Base-by-base conservation (phyloP, 2,888 invertebrate genomes). In the Conus canariensis region DNA sequence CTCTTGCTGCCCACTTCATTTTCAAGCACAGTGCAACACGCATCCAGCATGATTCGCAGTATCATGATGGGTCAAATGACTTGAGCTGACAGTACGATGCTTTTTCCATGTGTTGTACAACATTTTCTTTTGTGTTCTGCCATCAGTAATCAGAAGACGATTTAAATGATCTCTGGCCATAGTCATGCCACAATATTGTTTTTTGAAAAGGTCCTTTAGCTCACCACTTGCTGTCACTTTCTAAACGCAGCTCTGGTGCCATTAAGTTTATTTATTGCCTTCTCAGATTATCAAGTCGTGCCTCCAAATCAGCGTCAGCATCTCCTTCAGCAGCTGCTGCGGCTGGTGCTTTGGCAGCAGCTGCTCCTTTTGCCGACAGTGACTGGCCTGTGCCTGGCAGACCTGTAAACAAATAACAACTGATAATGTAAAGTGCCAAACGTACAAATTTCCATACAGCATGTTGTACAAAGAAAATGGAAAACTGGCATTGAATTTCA, bases 241-340 rank as follows among this genome's bases (percentile, higher is more conserved):
- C 80, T 80, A 80, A 67, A 80, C 80, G 82, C 80, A 80, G 82
- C n/a, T 58, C 25, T 80, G 58, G 88, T 88, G 80, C 58, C 60
- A 80, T n/a, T 56, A 80, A 80, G 77, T 58, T 77, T 56, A 60
- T 77, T 88, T 92, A 96, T 97, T 99, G 98, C 93, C 98, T 97
- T 94, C 99, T 97, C 95, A 99, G 97, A 97, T 99, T 99, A 97
- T 99, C 99, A 94, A 99, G 97, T 93, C 99, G 97, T 90, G 99
- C 99, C 97, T 99, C 99, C 93, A 99, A 97, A 97, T 99, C 99
- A 45, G 99, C 99, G 97, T 99, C 99, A 0, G 98, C 98, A 91
- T 96, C 96, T 70, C 94, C 95, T 0, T 94, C 94, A 4, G 92
- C 92, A 45, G 94, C 94, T 83, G 91, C 91, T 80, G 88, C 80